These are phyloP conservation scores for Drosophila hydei DNA, from an alignment of 1,140 invertebrate genomes.

Conservation along the genomic window DNA sequence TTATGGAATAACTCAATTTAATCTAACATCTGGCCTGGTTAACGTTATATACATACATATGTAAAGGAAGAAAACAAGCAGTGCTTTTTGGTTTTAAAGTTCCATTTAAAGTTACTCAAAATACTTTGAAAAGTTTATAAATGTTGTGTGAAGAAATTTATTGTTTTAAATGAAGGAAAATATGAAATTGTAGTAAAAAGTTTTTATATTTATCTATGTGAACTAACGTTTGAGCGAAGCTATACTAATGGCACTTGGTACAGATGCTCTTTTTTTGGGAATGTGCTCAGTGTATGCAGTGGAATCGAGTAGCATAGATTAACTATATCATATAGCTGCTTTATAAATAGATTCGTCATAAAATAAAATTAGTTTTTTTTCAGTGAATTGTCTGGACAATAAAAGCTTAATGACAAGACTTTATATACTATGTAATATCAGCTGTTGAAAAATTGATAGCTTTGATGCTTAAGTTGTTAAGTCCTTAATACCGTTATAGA, in stretches of 20 bases:
- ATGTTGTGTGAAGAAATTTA: too few species aligned
- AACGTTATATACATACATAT: background rate
- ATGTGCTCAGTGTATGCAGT: too few species aligned
- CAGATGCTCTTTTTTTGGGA: background rate
- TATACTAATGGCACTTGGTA: background rate
- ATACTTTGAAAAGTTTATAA: background rate
- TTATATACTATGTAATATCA: too few species aligned
- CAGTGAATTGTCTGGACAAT: too few species aligned
- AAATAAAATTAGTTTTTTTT: background rate
- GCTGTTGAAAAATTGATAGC: too few species aligned
- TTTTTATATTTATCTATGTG: background rate
- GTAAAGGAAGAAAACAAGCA: background rate
- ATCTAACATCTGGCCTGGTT: slow-evolving; percentile 44
- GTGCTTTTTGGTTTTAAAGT: slow-evolving; percentile 5
- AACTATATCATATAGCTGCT: background rate
- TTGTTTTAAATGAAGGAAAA: too few species aligned
- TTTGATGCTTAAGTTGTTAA: too few species aligned
- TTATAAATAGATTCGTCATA: background rate
- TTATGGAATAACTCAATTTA: slow-evolving; percentile 29
- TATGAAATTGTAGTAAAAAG: too few species aligned
- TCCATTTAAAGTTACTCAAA: background rate
- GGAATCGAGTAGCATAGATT: background rate
- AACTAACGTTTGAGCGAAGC: background rate
- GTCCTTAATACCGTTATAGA: too few species aligned
- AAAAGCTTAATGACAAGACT: too few species aligned